phyloP scores from a whole-genome alignment of 2,797 vertebrate species.

The Protosalanx chinensis region DNA sequence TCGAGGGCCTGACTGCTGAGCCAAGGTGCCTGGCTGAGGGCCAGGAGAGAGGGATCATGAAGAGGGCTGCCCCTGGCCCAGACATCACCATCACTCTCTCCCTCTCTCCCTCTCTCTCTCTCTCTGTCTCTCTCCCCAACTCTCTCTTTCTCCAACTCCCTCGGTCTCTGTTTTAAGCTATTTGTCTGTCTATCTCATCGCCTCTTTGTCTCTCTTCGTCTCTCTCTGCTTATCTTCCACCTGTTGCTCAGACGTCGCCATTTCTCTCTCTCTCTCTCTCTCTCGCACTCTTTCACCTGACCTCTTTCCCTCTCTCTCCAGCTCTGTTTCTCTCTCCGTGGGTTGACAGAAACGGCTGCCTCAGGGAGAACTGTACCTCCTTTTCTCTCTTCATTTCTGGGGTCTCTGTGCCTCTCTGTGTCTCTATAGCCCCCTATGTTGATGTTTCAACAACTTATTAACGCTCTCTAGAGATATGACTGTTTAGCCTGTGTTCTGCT shows the following conservation, averaged over 20 bases:
- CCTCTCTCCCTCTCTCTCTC: not conserved
- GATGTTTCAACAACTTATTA: too few relatives aligned
- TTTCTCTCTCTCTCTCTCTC: not conserved
- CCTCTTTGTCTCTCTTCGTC: not conserved
- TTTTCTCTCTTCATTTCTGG: not conserved
- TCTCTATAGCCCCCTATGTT: slow-evolving; percentile 29
- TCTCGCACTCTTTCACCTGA: not conserved
- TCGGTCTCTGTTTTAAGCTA: not conserved
- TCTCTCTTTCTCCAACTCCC: not conserved
- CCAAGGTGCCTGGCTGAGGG: slow-evolving; percentile 27
- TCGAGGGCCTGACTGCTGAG: slow-evolving; percentile 20
- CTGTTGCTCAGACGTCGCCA: not conserved
- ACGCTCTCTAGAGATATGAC: too few relatives aligned
- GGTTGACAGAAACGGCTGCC: not conserved
- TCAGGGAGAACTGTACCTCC: too few relatives aligned
- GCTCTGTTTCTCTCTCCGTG: not conserved
- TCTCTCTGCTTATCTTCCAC: not conserved
- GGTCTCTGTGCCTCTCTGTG: slow-evolving; percentile 14
- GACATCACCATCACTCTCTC: not conserved
- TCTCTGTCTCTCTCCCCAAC: not conserved
- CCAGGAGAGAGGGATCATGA: slow-evolving; percentile 12
- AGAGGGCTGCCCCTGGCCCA: slow-evolving; percentile 19
- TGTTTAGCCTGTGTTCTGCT: too few relatives aligned
- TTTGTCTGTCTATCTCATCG: not conserved
- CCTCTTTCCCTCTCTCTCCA: not conserved